Conservation (phyloP, 1,140 invertebrate species). For the Megalopta genalis region DNA sequence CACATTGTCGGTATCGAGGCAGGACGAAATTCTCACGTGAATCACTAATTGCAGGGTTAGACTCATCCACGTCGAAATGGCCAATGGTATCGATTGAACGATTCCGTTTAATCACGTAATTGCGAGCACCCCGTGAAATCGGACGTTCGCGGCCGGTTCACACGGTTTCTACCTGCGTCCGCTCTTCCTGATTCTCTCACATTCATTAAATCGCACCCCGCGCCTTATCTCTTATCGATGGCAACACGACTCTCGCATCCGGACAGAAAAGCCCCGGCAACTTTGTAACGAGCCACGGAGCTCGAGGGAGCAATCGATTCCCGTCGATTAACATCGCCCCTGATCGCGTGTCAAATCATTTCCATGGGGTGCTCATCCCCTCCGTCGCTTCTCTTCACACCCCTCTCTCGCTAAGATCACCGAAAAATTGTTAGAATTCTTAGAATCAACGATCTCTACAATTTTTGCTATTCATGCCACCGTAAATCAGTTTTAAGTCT, state of each 20-base stretch:
- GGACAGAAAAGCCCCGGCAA: not conserved
- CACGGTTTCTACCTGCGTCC: slow-evolving; percentile 53
- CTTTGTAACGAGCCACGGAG: slow-evolving; percentile 9
- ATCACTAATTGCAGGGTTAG: not conserved
- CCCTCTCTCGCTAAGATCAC: not conserved
- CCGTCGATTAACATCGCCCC: slow-evolving; percentile 28
- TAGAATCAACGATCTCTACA: no score
- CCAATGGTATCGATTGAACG: not conserved
- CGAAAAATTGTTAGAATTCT: no score
- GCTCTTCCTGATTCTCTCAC: slow-evolving; percentile 64
- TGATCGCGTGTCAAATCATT: slow-evolving; percentile 28
- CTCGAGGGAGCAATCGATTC: slow-evolving; percentile 12
- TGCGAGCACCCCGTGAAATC: slow-evolving; percentile 15
- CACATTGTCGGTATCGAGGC: no score
- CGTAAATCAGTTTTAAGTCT: no score
- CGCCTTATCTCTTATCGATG: slow-evolving; percentile 68
- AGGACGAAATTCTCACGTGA: not conserved
- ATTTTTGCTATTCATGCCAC: no score
- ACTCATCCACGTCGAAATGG: not conserved
- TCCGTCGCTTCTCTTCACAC: not conserved
- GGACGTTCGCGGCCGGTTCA: slow-evolving; percentile 38
- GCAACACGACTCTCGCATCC: slow-evolving; percentile 50
- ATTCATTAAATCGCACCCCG: slow-evolving; percentile 62
- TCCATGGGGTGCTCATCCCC: not conserved
- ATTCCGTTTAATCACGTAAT: slow-evolving; percentile 29